These are phyloP conservation scores for Nyctalus aviator DNA, from an alignment of 2,797 vertebrate species.

Conservation along the genomic window DNA sequence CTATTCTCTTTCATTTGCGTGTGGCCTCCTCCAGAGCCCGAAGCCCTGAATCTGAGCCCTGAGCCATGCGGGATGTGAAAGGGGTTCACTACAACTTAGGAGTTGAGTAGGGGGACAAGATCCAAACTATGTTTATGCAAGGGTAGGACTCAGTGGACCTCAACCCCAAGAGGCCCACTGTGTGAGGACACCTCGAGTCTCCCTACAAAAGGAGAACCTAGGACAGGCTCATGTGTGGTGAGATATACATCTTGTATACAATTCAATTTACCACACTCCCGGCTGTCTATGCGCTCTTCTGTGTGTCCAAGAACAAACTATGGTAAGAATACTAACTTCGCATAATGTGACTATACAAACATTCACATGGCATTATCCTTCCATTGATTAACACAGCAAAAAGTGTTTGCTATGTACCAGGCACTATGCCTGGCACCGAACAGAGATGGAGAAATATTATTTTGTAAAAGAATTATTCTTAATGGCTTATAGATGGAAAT, in stretches of 20 bases:
- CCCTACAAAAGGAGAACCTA: not conserved
- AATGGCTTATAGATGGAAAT: not conserved
- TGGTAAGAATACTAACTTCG: not conserved
- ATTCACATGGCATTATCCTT: not conserved
- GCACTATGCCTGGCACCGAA: not conserved
- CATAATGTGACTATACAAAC: not conserved
- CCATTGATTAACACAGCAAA: not conserved
- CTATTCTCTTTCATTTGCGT: no score
- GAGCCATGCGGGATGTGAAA: no score
- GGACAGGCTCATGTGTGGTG: fast-evolving
- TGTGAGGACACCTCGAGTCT: not conserved
- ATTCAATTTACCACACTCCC: not conserved
- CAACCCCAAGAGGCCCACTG: not conserved
- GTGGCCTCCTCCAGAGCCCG: no score
- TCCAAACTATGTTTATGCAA: not conserved
- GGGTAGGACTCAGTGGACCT: not conserved
- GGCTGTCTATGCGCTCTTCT: not conserved
- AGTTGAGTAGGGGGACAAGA: not conserved
- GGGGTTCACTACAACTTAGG: not conserved
- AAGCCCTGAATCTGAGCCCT: no score
- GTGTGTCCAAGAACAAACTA: not conserved
- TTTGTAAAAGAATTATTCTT: not conserved
- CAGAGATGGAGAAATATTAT: not conserved
- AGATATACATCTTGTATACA: not conserved
- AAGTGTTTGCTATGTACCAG: not conserved